These are phyloP conservation scores for Geopemphigus sp. DNA, from an alignment of 1,140 invertebrate genomes.

Conservation along the genomic window DNA sequence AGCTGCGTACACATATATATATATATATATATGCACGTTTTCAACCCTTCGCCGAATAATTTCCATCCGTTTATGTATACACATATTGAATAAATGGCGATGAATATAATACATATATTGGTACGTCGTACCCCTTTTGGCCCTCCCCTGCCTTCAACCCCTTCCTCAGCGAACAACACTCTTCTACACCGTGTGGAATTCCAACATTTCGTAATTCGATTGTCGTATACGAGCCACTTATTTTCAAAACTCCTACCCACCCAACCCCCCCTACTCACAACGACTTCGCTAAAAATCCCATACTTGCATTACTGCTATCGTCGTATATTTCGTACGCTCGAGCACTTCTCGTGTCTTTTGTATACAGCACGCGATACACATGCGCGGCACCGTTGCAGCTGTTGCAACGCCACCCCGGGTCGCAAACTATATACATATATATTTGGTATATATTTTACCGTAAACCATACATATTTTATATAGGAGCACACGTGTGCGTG, in stretches of 20 bases:
- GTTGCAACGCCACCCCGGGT: slow-evolving; percentile 19
- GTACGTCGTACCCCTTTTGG: no score
- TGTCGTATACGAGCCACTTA: slow-evolving; percentile 30
- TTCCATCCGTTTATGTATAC: background rate
- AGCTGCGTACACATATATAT: background rate
- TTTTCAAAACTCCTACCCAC: background rate
- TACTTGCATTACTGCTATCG: background rate
- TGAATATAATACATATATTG: no score
- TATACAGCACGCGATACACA: slow-evolving; percentile 30
- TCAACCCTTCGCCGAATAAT: slow-evolving; percentile 16
- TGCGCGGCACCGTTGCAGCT: slow-evolving; percentile 16
- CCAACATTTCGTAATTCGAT: slow-evolving; percentile 24
- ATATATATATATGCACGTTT: background rate
- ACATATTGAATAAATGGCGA: slow-evolving; percentile 1
- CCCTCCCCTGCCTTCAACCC: no score
- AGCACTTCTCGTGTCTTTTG: slow-evolving; percentile 23
- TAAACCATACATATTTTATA: background rate
- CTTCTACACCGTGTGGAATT: slow-evolving; percentile 13
- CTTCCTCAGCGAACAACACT: background rate
- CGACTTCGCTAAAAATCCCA: background rate
- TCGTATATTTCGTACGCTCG: background rate
- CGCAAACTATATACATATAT: background rate
- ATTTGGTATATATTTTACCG: background rate
- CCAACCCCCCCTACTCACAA: background rate
- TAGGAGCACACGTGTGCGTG: no score